Base-by-base conservation (phyloP, 30 jellyfish, hydroid and myxozoan genomes). In the Clytia hemisphaerica region DNA sequence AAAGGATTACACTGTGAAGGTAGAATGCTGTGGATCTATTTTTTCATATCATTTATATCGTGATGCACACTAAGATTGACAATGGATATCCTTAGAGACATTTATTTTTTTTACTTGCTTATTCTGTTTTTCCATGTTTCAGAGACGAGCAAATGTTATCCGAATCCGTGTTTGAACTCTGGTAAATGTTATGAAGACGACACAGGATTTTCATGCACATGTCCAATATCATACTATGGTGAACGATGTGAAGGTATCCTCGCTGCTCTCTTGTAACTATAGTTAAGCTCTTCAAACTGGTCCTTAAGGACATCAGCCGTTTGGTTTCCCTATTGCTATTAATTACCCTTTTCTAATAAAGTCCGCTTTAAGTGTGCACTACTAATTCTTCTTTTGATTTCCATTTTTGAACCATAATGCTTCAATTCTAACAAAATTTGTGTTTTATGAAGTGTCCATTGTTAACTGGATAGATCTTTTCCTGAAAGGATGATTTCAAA, bases 151-250 rank as follows among this genome's bases (percentile, higher is more conserved):
- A 92, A 67, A 9, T 89, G 98, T 73, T 64, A 63, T 42, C 98
- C 98, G n/a, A 89, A 77, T 60, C 98, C 98, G 1, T 89, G 98
- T 48, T 92, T 70, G 22, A 95, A 89, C 59, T 80, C 83, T 22
- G 98, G 98, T 3, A 63, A 18, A 29, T 89, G 98, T 50, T 68
- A 76, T 42, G 46, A 75, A 9, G 29, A 33, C 55, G 49, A 69
- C 22, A 71, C 71, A 22, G 49, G 30, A 15, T 70, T 71, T 21
- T 21, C 4, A 16, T 69, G 81, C 51, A 6, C 75, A 5, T 69
- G 81, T 51, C 85, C 83, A 15, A 24, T 31, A n/a, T 55, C 77
- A 33, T 88, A 65, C 72, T 9, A 72, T 36, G 97, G 97, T 33
- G 88, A 80, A 27, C 67, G 70, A 35, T 88, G 97, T 63, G 81